phyloP scores from a whole-genome alignment of 2,113 vertebrate species.

The Nibea coibor region DNA sequence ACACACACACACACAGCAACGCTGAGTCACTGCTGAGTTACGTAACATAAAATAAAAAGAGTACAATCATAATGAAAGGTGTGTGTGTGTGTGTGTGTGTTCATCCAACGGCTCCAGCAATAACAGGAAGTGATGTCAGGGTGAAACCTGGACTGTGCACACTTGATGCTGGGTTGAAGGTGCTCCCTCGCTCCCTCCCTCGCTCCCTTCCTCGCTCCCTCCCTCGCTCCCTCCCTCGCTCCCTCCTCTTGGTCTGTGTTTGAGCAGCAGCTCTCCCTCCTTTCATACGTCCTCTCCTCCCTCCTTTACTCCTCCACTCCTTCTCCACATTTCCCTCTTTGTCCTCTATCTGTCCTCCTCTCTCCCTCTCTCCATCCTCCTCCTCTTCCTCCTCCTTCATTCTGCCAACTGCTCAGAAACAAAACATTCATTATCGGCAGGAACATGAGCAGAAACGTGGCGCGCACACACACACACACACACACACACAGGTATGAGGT shows the following conservation, averaged over 20 bases:
- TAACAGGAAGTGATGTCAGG: slow-evolving; percentile 20
- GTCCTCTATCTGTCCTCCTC: slow-evolving; percentile 1
- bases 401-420: neutral
- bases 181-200: neutral
- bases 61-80: neutral
- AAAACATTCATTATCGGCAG: neutral
- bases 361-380: neutral
- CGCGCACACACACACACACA: neutral
- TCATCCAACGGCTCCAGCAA: neutral
- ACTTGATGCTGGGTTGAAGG: neutral
- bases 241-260: neutral
- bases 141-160: slow-evolving; percentile 11
- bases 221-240: neutral
- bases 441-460: neutral
- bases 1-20: neutral
- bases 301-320: neutral
- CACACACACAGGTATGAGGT: slow-evolving; percentile 14
- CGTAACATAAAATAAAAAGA: neutral
- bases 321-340: neutral
- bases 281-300: too few species aligned
- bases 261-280: neutral
- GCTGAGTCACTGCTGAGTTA: slow-evolving; percentile 31
- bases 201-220: neutral
- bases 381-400: neutral
- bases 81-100: neutral